phyloP scores from a whole-genome alignment of 2,113 vertebrate species.

The Laterallus jamaicensis region DNA sequence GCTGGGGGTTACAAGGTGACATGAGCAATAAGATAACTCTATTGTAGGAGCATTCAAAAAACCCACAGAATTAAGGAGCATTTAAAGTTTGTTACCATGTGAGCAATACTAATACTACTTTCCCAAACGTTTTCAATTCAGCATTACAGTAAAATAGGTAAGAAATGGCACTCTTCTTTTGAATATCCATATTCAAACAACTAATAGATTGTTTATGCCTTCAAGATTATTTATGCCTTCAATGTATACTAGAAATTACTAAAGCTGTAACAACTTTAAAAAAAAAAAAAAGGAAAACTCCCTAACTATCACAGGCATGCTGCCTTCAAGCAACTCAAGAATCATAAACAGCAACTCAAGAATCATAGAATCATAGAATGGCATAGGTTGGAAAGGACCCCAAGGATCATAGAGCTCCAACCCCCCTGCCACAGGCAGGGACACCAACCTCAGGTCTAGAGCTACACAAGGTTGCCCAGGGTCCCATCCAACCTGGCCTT shows the following conservation, averaged over 20 bases:
- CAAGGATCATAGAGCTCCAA: too few species aligned
- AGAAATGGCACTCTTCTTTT: not conserved
- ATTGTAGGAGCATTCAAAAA: not conserved
- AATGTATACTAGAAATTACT: not conserved
- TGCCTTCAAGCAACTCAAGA: not conserved
- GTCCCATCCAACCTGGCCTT: too few species aligned
- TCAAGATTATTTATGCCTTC: not conserved
- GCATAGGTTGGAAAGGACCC: too few species aligned
- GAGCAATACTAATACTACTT: not conserved
- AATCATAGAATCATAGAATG: too few species aligned
- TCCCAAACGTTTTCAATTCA: not conserved
- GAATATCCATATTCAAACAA: not conserved
- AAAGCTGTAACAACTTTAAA: not conserved
- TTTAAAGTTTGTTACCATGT: not conserved
- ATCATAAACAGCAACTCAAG: not conserved
- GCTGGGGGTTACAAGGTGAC: not conserved
- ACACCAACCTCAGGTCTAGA: too few species aligned
- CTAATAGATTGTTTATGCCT: not conserved
- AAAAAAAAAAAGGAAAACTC: not conserved
- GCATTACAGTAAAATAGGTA: not conserved
- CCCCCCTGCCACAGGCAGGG: too few species aligned
- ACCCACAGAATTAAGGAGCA: not conserved
- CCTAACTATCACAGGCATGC: not conserved
- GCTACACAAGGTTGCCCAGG: too few species aligned
- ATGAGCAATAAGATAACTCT: not conserved